Percentiles rank a stretch among this genome's conserved stretches.
Conservation (phyloP, 2,888 invertebrate species). For the Himalopsyche anomala region DNA sequence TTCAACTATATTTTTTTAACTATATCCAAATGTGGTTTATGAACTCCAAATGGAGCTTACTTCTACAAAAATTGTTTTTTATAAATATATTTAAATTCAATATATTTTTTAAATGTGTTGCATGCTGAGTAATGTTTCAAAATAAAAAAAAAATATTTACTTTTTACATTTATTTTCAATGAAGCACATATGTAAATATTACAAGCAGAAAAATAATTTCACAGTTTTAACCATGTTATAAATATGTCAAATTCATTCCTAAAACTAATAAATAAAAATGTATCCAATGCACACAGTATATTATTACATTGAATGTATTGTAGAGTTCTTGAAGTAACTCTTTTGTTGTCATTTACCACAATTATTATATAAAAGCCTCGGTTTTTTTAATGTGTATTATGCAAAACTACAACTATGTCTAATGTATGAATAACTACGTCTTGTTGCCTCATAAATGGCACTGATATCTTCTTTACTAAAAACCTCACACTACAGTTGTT, state of each 20-base stretch:
- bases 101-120: too few relatives aligned
- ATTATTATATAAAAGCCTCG: neutral
- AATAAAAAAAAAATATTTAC: too few relatives aligned
- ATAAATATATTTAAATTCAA: too few relatives aligned
- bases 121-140: too few relatives aligned
- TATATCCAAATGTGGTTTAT: too few relatives aligned
- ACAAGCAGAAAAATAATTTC: too few relatives aligned
- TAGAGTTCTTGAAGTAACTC: neutral
- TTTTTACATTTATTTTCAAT: too few relatives aligned
- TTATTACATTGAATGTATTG: neutral
- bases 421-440: neutral
- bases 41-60: too few relatives aligned
- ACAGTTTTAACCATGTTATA: too few relatives aligned
- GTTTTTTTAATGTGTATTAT: neutral
- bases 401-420: neutral
- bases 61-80: too few relatives aligned
- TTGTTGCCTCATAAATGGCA: constrained; percentile 57
- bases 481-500: constrained; percentile 27
- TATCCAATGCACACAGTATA: neutral
- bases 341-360: neutral
- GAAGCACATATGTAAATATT: too few relatives aligned
- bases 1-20: too few relatives aligned
- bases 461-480: constrained; percentile 46
- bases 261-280: neutral
- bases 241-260: neutral